These are phyloP conservation scores for Agrotis puta DNA, from an alignment of 2,888 invertebrate species.

Conservation along the genomic window DNA sequence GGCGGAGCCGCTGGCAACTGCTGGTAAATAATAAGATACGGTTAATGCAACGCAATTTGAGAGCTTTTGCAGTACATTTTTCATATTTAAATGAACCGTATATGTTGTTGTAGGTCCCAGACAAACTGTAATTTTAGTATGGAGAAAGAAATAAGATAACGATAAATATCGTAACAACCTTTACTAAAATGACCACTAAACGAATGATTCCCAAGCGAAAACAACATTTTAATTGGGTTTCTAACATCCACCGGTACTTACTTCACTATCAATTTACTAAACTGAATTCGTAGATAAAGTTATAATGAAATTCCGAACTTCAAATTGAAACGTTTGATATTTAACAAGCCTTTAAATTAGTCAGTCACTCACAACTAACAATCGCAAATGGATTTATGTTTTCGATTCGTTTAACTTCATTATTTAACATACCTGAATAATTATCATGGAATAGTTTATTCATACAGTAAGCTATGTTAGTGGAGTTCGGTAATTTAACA, in stretches of 20 bases:
- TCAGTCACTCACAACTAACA: conserved; percentile 52
- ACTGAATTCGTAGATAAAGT: conserved; percentile 51
- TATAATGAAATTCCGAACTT: conserved; percentile 59
- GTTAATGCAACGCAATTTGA: no score
- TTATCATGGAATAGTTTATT: not conserved
- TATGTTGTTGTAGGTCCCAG: not conserved
- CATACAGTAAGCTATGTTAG: no score
- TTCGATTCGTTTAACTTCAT: conserved; percentile 21
- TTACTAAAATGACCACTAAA: conserved; percentile 9
- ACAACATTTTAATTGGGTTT: conserved; percentile 54
- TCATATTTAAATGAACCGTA: no score
- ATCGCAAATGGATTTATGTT: conserved; percentile 44
- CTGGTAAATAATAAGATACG: no score
- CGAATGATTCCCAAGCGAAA: conserved; percentile 26
- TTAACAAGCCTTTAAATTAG: conserved; percentile 57
- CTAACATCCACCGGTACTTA: conserved; percentile 28
- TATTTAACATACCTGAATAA: not conserved
- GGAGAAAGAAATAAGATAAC: not conserved
- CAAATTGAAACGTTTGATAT: conserved; percentile 62
- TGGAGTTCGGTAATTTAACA: no score
- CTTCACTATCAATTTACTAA: conserved; percentile 59
- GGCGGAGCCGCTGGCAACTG: no score
- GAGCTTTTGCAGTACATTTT: no score
- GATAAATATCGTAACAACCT: not conserved
- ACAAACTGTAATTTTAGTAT: not conserved